Conservation (phyloP, 2,888 invertebrate species). For the Drosophila engyochracea region DNA sequence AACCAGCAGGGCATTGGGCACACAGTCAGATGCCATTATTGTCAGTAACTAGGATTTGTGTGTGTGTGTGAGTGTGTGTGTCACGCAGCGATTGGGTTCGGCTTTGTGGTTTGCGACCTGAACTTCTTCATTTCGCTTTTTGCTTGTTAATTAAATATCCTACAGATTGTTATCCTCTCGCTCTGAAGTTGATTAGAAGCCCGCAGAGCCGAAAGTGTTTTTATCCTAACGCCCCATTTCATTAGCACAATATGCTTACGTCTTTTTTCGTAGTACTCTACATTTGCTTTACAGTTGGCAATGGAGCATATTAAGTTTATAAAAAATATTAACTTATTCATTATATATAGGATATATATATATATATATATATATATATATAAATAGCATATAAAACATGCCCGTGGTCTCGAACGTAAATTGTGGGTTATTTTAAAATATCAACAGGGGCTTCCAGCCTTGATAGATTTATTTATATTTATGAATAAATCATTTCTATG, state of each 20-base stretch:
- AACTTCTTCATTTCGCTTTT: slow-evolving; percentile 28
- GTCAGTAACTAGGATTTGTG: not conserved
- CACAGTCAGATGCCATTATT: slow-evolving; percentile 27
- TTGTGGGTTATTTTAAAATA: not conserved
- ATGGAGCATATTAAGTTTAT: not conserved
- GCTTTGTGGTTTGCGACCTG: slow-evolving; percentile 7
- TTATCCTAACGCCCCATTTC: slow-evolving; percentile 45
- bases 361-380: not conserved
- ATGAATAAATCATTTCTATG: slow-evolving; percentile 4
- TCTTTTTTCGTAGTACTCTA: not conserved
- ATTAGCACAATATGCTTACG: slow-evolving; percentile 35
- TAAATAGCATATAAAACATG: not conserved
- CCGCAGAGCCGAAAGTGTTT: not conserved
- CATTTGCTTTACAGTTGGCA: not conserved
- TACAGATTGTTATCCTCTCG: slow-evolving; percentile 55
- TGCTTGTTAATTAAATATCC: slow-evolving; percentile 68
- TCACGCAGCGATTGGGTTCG: slow-evolving; percentile 19
- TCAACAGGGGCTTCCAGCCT: not conserved
- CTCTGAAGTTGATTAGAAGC: slow-evolving; percentile 49
- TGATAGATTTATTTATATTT: not conserved
- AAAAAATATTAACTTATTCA: not conserved
- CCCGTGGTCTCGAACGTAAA: not conserved
- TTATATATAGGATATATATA: not conserved
- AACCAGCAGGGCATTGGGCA: slow-evolving; percentile 36
- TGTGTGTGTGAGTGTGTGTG: slow-evolving; percentile 12